Evolutionary conservation across 2,797 vertebrate species (phyloP).

Genomic region (Sciurus carolinensis): DNA sequence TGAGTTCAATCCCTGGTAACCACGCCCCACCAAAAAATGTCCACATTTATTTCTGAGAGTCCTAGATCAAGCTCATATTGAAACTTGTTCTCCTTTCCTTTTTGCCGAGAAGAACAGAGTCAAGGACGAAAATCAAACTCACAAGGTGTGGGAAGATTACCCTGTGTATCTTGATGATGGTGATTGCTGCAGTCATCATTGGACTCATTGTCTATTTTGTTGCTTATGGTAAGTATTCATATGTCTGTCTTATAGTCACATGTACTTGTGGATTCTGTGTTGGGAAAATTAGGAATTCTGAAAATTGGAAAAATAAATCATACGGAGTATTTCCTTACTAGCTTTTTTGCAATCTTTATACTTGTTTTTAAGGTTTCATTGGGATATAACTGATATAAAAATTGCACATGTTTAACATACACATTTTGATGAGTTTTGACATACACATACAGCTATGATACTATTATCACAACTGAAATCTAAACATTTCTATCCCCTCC

Average conservation of each 20-base stretch:
- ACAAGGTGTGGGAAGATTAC: slow-evolving; percentile 87
- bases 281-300: slow-evolving; percentile 1
- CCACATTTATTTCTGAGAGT: background rate
- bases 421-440: background rate
- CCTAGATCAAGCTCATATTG: background rate
- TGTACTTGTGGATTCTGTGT: background rate
- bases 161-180: slow-evolving; percentile 81
- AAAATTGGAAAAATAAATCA: background rate
- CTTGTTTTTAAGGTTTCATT: background rate
- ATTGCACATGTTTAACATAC: background rate
- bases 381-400: background rate
- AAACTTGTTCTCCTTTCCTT: background rate
- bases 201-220: slow-evolving; percentile 87
- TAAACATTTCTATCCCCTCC: background rate
- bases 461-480: background rate
- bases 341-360: background rate
- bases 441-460: background rate
- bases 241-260: background rate
- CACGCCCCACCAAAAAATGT: background rate
- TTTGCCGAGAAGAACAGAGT: slow-evolving; percentile 67
- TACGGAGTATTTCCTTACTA: slow-evolving; percentile 2
- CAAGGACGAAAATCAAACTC: slow-evolving; percentile 82
- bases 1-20: too few species aligned
- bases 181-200: slow-evolving; percentile 79
- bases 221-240: slow-evolving; percentile 83